Evolutionary conservation across 1,140 invertebrate genomes (phyloP).

Genomic region (Pachyrhynchus sulphureomaculatus): DNA sequence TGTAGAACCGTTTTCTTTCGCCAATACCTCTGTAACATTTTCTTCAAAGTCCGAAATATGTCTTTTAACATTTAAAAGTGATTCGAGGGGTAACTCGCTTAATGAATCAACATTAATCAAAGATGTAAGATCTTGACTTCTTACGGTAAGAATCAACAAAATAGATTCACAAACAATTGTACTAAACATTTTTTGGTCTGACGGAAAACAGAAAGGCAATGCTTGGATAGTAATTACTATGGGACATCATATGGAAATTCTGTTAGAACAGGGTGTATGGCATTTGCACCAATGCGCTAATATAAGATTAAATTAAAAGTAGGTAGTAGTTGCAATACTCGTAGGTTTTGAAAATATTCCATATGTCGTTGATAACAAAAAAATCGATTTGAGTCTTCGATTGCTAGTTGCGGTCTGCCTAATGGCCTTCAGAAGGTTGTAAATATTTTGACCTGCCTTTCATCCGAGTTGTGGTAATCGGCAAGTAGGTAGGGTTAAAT

Average conservation of each 20-base stretch:
- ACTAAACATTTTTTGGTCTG: neutral
- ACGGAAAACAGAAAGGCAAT: neutral
- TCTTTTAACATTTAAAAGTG: slow-evolving; percentile 55
- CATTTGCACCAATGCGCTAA: neutral
- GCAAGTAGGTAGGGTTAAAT: no score
- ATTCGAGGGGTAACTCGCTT: slow-evolving; percentile 57
- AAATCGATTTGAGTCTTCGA: no score
- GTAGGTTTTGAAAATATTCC: no score
- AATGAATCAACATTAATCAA: slow-evolving; percentile 52
- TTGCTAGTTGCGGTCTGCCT: no score
- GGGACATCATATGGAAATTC: neutral
- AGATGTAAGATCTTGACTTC: slow-evolving; percentile 14
- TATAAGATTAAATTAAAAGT: neutral
- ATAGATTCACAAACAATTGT: neutral
- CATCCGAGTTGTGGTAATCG: no score
- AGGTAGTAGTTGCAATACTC: no score
- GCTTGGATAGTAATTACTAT: neutral
- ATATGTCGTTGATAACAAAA: no score
- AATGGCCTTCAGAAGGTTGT: no score
- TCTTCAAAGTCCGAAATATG: slow-evolving; percentile 35
- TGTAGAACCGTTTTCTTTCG: neutral
- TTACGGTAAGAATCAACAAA: neutral
- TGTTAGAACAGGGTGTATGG: neutral
- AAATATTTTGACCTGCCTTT: no score
- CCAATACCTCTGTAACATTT: neutral